Evolutionary conservation across 2,888 invertebrate species (phyloP), one percentile per base, ranked within the genome.

Genomic region (Cancer borealis): DNA sequence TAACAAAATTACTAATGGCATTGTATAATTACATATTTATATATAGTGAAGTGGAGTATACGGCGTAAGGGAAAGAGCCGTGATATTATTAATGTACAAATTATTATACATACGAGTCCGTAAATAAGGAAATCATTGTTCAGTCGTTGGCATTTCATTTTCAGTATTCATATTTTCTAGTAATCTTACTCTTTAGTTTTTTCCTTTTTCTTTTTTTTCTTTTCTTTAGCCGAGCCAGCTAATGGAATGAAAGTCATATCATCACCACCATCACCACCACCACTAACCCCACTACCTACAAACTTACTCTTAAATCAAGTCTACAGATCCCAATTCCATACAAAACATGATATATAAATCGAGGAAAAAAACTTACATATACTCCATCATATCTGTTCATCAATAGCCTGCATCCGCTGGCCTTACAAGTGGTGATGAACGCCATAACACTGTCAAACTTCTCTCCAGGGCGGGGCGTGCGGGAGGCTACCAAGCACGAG

Each of bases 1-100:
- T 79, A 79, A 79, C 79, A 79, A 79, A 79, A 79, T 30, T 79
- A 79, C 26, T 79, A 79, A 79, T 79, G 79, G 79, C 30, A 79
- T 26, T 30, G 1, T 30, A 79, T 79, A 79, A 26, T 26, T 79
- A 79, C 26, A 79, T 79, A 79, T 79, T 26, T 79, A 79, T 79
- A 79, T 79, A 79, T 79, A 79, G 21, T 66, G 17, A 14, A 66
- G 17, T 66, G 66, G 8, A 66, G 14, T 21, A n/a, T 66, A 66
- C 66, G 66, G 21, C 66, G n/a, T 66, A 5, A 66, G 66, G 66
- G 66, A 3, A 14, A 66, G 5, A 17, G 66, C 66, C 66, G 66
- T 21, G 66, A 14, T 54, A 54, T 21, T 66, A 14, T 21, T 21
- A 0, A 14, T 21, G 66, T 21, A 66, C 66, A 66, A 14, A 66